A percentile compares a stretch with the other conserved stretches of the same genome.
Evolutionary conservation across 2,797 vertebrate genomes (phyloP).

Genomic region (Cuniculus paca): DNA sequence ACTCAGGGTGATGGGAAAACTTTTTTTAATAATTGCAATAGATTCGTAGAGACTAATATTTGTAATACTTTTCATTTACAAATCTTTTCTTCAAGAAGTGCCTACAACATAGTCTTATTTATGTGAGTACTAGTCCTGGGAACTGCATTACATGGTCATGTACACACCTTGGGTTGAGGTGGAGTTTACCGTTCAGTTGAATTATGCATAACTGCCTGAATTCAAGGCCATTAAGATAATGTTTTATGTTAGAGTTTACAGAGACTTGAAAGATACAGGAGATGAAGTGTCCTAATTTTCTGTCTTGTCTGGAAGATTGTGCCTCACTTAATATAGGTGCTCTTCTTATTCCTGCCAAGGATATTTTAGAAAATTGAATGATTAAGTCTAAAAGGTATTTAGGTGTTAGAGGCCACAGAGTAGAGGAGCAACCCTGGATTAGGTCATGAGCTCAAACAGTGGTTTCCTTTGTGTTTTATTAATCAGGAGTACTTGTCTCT

Average conservation of each 20-base stretch:
- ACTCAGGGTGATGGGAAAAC: background rate
- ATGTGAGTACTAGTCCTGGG: background rate
- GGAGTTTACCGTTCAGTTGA: conserved; percentile 9
- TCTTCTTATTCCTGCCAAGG: conserved; percentile 59
- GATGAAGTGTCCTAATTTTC: conserved; percentile 59
- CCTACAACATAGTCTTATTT: background rate
- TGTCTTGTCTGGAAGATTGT: conserved; percentile 60
- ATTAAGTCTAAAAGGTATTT: conserved; percentile 51
- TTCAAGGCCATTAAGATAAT: background rate
- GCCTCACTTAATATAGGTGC: conserved; percentile 51
- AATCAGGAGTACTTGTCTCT: background rate
- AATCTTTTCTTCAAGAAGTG: conserved; percentile 50
- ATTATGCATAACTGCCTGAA: conserved; percentile 27
- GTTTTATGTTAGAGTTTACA: conserved; percentile 49
- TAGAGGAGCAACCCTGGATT: conserved; percentile 52
- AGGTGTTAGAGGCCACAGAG: background rate
- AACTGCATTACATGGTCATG: background rate
- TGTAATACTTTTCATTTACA: conserved; percentile 48
- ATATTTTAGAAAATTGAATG: conserved; percentile 57
- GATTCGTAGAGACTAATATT: conserved; percentile 36
- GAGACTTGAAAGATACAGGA: conserved; percentile 12
- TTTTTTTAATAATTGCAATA: conserved; percentile 3
- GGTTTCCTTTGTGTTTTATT: conserved; percentile 18
- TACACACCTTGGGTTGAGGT: background rate
- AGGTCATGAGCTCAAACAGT: background rate